phyloP scores from a whole-genome alignment of 2,113 vertebrate genomes.

The Choloepus hoffmanni region DNA sequence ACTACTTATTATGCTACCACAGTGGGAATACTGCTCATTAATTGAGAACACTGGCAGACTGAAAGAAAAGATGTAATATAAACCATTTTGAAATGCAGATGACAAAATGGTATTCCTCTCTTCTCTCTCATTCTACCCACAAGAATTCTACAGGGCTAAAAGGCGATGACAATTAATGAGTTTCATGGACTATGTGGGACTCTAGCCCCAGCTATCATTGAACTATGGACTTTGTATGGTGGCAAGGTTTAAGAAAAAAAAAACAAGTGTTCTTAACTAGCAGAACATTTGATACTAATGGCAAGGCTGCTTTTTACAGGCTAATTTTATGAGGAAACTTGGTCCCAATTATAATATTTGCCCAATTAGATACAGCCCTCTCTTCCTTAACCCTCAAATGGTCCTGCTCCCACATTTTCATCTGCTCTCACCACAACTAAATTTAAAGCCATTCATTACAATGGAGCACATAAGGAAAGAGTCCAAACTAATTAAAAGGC shows the following conservation, averaged over 20 bases:
- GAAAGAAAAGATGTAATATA: not conserved
- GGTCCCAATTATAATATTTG: not conserved
- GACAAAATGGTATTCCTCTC: not conserved
- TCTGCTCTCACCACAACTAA: not conserved
- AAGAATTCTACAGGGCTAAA: not conserved
- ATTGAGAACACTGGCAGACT: not conserved
- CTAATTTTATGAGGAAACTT: not conserved
- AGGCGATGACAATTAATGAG: not conserved
- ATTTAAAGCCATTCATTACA: not conserved
- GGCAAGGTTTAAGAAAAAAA: not conserved
- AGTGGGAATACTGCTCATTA: not conserved
- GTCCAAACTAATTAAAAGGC: not conserved
- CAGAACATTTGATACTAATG: not conserved
- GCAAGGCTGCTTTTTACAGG: not conserved
- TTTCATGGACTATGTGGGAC: not conserved
- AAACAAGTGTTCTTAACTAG: not conserved
- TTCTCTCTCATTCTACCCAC: not conserved
- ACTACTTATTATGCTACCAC: no score
- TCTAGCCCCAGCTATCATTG: fast-evolving
- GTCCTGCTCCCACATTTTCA: not conserved
- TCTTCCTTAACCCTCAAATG: not conserved
- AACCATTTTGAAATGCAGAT: not conserved
- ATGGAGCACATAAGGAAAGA: not conserved
- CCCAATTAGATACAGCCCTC: not conserved
- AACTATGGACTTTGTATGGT: not conserved